Percentiles rank a stretch among this genome's conserved stretches.
These are phyloP conservation scores for Alosa alosa DNA, from an alignment of 2,113 vertebrate genomes.

Conservation along the genomic window DNA sequence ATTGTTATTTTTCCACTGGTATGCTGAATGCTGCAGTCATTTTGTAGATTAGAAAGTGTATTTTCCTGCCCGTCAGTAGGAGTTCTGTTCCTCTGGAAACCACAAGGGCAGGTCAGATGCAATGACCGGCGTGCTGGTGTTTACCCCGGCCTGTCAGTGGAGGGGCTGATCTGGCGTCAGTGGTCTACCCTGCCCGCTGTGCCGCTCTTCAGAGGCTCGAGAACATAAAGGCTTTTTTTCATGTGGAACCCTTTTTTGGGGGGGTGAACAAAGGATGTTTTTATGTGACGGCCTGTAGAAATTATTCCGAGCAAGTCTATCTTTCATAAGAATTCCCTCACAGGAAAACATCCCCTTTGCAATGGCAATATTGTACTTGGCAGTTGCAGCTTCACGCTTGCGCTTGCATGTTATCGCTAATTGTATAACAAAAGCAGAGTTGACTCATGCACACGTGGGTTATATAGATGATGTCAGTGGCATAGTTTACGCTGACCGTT, in stretches of 20 bases:
- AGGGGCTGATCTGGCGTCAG: constrained; percentile 5
- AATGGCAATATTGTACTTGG: constrained; percentile 5
- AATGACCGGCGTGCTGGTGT: not conserved
- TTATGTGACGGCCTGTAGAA: not conserved
- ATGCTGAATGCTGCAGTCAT: not conserved
- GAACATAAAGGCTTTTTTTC: not conserved
- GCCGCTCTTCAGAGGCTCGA: not conserved
- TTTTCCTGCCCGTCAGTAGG: not conserved
- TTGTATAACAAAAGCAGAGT: not conserved
- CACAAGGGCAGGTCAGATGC: not conserved
- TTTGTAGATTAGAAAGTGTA: not conserved
- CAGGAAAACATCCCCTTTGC: not conserved
- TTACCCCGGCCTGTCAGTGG: not conserved
- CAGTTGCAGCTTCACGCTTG: not conserved
- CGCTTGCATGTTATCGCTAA: not conserved
- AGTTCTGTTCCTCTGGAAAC: not conserved
- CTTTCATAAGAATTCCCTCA: not conserved
- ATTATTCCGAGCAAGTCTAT: not conserved
- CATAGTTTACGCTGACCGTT: not conserved
- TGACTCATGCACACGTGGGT: not conserved
- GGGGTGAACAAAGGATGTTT: not conserved
- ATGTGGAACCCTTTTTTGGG: not conserved
- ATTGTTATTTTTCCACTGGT: constrained; percentile 15
- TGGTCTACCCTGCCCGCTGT: not conserved
- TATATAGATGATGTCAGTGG: not conserved